These are phyloP conservation scores for Brotula barbata DNA, from an alignment of 2,797 vertebrate genomes.

Conservation along the genomic window DNA sequence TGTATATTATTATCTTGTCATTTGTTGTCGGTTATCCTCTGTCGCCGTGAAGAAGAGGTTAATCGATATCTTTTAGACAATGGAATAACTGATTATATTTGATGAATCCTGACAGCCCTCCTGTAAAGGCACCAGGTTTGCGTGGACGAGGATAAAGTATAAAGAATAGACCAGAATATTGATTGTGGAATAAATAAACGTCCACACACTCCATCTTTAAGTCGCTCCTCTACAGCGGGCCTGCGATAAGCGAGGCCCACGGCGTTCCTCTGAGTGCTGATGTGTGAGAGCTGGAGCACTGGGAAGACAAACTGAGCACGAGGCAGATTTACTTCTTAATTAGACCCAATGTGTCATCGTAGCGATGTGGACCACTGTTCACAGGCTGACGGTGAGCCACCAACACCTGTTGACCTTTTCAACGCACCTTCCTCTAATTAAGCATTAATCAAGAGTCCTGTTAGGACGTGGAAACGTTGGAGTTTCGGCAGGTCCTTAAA, in stretches of 20 bases:
- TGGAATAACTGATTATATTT: no score
- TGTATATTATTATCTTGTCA: no score
- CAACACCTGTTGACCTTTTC: conserved; percentile 39
- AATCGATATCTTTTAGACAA: no score
- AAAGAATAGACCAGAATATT: no score
- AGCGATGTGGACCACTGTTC: conserved; percentile 2
- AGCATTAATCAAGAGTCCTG: conserved; percentile 27
- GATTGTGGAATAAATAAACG: no score
- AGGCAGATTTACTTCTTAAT: conserved; percentile 21
- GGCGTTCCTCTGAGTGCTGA: conserved; percentile 2
- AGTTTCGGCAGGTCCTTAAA: conserved; percentile 20
- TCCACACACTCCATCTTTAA: no score
- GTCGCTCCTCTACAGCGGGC: no score
- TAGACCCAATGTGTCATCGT: conserved; percentile 1
- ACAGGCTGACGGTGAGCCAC: not conserved
- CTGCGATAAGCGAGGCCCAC: not conserved
- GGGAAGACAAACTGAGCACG: conserved; percentile 11
- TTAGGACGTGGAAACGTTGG: conserved; percentile 14
- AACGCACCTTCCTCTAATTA: conserved; percentile 8
- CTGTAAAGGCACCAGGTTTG: no score
- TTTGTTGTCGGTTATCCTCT: no score
- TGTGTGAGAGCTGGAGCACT: no score
- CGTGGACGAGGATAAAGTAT: no score
- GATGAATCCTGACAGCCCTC: not conserved
- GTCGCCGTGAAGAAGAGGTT: no score